Percentiles rank a stretch among this genome's conserved stretches.
phyloP scores from a whole-genome alignment of 1,140 invertebrate genomes.

The Acromyrmex echinatior region DNA sequence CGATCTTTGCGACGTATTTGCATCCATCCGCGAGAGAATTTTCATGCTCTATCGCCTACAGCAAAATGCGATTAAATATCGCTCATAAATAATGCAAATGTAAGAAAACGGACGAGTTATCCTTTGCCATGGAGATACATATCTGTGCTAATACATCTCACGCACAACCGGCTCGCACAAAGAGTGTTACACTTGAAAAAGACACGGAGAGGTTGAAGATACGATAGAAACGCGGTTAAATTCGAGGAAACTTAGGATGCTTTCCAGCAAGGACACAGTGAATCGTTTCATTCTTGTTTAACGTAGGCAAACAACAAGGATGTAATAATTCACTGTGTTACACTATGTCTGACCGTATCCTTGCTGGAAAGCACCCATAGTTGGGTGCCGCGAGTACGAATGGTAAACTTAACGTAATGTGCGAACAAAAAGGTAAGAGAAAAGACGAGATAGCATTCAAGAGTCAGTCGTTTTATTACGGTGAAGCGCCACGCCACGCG shows the following conservation, averaged over 20 bases:
- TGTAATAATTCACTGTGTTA: too few species aligned
- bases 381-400: not conserved
- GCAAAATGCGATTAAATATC: conserved; percentile 35
- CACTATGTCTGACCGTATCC: too few species aligned
- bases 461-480: conserved; percentile 28
- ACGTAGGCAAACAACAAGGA: too few species aligned
- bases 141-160: not conserved
- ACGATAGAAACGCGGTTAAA: not conserved
- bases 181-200: not conserved
- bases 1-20: not conserved
- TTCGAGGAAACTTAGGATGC: not conserved
- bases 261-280: too few species aligned
- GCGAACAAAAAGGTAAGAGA: conserved; percentile 19
- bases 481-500: conserved; percentile 18
- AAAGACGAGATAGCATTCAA: conserved; percentile 45
- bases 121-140: conserved; percentile 9
- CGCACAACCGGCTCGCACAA: not conserved
- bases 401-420: not conserved
- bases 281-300: too few species aligned
- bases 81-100: conserved; percentile 49
- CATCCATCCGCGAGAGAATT: not conserved
- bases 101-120: conserved; percentile 24
- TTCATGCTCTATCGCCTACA: conserved; percentile 32
- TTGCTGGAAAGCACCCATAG: not conserved
- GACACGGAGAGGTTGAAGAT: not conserved